Base-by-base conservation (phyloP, 2,888 invertebrate genomes). In the Drosophila algonquin region DNA sequence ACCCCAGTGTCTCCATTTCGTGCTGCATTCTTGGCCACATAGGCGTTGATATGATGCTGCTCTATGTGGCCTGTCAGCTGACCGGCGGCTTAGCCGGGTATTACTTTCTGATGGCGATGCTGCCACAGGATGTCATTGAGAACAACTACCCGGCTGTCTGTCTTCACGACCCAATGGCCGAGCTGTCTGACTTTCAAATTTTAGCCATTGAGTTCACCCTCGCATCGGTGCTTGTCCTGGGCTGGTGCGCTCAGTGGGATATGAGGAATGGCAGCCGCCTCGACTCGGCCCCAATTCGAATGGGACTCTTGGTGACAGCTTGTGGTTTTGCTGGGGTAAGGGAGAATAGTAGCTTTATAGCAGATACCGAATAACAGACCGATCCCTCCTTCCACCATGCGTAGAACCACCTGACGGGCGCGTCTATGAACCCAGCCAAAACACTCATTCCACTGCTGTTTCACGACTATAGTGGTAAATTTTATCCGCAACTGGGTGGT, bases 401-500 rank as follows among this genome's bases (percentile, higher is more conserved):
- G 12, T 35, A 35, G 35, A 35, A 35, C 35, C 12, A 35, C 5
- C 12, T 89, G 5, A 96, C 96, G 0, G 95, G 95, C 0, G 94
- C 94, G 12, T 94, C 95, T 75, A 93, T 95, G 94, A 96, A 95
- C 87, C 95, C 95, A 0, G 95, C 94, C 0, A 93, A 95, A 68
- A 92, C 94, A 1, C 93, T 96, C 2, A 96, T 93, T 0, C 96
- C 96, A 0, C 95, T 96, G 0, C 63, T 96, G 0, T 94, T 94
- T 92, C 94, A 94, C n/a, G 94, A 94, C 1, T 92, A 93, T 24
- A 96, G 95, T 95, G 75, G 90, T 0, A 77, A 93, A 44, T 95
- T 96, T 63, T 95, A 96, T 95, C 40, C 95, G 0, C 96, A 94
- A 82, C 95, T 95, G 94, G 90, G 93, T 2, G 95, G 94, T 21